Evolutionary conservation across 2,113 vertebrate species (phyloP), one percentile per base, ranked within the genome.

Genomic region (Cyanoliseus patagonus): DNA sequence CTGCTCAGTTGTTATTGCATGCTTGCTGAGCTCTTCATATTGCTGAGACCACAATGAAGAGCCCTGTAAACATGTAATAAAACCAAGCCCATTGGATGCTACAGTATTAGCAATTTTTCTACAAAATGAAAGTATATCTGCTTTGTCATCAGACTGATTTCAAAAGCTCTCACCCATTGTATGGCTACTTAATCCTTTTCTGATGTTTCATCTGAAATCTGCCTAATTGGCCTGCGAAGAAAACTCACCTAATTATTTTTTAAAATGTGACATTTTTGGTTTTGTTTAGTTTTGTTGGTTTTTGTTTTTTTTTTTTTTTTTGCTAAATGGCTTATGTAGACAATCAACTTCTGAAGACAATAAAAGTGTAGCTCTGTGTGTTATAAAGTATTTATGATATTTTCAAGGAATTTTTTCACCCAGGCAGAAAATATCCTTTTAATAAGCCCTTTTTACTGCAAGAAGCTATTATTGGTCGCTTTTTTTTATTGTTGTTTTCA

Each of bases 401-500:
- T 97, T 97, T 96, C 94, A 96, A 97, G 95, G 97, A 97, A 95
- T 96, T 98, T 98, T 98, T 98, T 98, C 96, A 98, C 91, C 97
- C 96, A 97, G 96, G 96, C 97, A 98, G 97, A 98, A 98, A 98
- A 98, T 98, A 98, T 98, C 98, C 98, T 97, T 97, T 98, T 98
- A 98, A 98, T 98, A 98, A 98, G 97, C 92, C 93, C 73, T 96
- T 98, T 98, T 98, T 98, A 98, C 97, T 97, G 95, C 97, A 96
- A 97, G 97, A 96, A 59, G n/a, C 96, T 97, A 97, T 98, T 98
- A 98, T 95, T 97, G 97, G 97, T 86, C 84, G 96, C 96, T 97
- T 97, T 92, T 92, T 98, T 98, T 98, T 98, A 98, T 96, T 94
- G 96, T 96, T 97, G 98, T 97, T 98, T 98, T 97, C 97, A 83